Evolutionary conservation across 2,113 vertebrate genomes (phyloP).

Genomic region (Ochotona princeps): DNA sequence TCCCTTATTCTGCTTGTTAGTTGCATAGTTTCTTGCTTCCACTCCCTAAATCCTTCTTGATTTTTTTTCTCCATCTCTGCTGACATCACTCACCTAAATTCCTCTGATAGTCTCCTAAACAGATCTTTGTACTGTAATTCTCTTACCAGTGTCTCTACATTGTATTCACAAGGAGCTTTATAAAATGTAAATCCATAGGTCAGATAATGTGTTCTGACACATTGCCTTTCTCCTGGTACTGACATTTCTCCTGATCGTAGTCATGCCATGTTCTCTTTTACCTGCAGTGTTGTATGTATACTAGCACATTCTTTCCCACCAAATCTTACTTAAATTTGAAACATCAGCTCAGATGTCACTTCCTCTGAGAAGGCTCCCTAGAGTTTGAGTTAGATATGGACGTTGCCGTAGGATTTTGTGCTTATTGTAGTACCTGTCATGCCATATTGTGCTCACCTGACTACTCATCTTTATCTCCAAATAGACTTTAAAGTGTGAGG

Average conservation of each 20-base stretch:
- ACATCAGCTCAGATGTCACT: background rate
- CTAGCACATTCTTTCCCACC: background rate
- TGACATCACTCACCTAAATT: background rate
- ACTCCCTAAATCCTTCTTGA: background rate
- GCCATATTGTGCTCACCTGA: background rate
- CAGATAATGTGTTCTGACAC: background rate
- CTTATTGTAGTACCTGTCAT: background rate
- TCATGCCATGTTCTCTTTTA: background rate
- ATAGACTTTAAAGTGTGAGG: background rate
- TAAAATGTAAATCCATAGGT: background rate
- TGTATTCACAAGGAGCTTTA: background rate
- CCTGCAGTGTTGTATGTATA: background rate
- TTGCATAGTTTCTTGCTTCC: background rate
- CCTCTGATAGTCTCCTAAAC: background rate
- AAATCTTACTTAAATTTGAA: background rate
- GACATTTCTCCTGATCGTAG: background rate
- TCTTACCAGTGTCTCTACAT: background rate
- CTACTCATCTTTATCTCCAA: slow-evolving; percentile 12
- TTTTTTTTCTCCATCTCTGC: background rate
- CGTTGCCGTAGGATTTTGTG: background rate
- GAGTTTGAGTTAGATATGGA: background rate
- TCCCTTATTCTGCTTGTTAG: background rate
- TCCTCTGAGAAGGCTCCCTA: background rate
- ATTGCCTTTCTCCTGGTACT: background rate
- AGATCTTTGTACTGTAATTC: background rate